These are phyloP conservation scores for Phrynosoma platyrhinos DNA, from an alignment of 2,113 vertebrate species.

Conservation along the genomic window DNA sequence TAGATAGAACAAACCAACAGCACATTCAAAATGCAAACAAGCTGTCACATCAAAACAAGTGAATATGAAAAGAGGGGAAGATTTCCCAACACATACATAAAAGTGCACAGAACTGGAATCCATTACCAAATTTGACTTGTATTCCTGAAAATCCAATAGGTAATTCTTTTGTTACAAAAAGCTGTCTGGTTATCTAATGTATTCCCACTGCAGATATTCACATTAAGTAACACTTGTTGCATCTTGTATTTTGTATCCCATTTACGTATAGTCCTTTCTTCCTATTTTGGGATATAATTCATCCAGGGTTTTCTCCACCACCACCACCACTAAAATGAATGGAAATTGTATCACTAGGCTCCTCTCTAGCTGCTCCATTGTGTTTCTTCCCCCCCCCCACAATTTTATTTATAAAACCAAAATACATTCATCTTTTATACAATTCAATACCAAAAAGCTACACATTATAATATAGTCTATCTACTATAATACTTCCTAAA, in stretches of 20 bases:
- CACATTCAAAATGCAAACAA: neutral
- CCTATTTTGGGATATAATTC: too few relatives aligned
- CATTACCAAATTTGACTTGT: neutral
- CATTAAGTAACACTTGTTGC: neutral
- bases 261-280: neutral
- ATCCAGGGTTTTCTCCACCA: too few relatives aligned
- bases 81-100: neutral
- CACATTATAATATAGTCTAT: too few relatives aligned
- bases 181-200: neutral
- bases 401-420: too few relatives aligned
- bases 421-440: too few relatives aligned
- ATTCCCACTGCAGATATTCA: neutral
- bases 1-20: constrained; percentile 11
- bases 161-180: neutral
- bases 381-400: too few relatives aligned
- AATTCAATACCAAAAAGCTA: too few relatives aligned
- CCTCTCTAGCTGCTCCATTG: neutral
- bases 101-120: constrained; percentile 14
- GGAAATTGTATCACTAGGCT: neutral
- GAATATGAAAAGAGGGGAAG: constrained; percentile 22
- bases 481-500: too few relatives aligned
- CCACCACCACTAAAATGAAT: neutral
- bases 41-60: constrained; percentile 28
- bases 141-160: neutral
- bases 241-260: neutral